A percentile compares a stretch with the other conserved stretches of the same genome.
phyloP scores from a whole-genome alignment of 2,113 vertebrate species.

The Microtus oregoni region DNA sequence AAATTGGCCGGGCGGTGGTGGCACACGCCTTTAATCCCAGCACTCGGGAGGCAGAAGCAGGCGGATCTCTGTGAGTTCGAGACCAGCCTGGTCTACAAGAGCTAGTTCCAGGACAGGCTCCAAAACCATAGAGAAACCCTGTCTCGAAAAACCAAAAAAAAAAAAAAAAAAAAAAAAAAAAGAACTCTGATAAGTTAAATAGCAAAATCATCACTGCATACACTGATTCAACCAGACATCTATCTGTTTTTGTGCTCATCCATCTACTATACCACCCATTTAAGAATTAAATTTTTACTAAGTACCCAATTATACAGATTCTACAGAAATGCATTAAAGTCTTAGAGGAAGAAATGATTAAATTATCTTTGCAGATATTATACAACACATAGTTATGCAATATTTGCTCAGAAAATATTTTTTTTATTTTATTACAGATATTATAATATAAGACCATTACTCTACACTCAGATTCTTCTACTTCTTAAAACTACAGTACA shows the following conservation, averaged over 20 bases:
- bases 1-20: too few species aligned
- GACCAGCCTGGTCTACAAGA: too few species aligned
- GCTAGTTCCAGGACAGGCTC: too few species aligned
- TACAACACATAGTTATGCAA: background rate
- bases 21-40: too few species aligned
- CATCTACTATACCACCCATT: background rate
- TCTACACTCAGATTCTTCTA: background rate
- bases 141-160: too few species aligned
- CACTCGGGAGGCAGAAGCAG: too few species aligned
- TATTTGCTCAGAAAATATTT: background rate
- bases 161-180: too few species aligned
- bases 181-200: background rate
- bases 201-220: background rate
- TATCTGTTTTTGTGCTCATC: background rate
- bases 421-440: background rate
- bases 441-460: background rate
- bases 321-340: background rate
- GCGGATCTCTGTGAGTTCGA: too few species aligned
- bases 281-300: background rate
- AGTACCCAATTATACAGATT: background rate
- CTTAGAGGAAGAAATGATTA: background rate
- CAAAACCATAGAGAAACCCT: too few species aligned
- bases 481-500: background rate
- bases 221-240: background rate
- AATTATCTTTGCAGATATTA: conserved; percentile 15